A percentile compares a stretch with the other conserved stretches of the same genome.
These are phyloP conservation scores for Idaea straminata DNA, from an alignment of 2,888 invertebrate species.

Conservation along the genomic window DNA sequence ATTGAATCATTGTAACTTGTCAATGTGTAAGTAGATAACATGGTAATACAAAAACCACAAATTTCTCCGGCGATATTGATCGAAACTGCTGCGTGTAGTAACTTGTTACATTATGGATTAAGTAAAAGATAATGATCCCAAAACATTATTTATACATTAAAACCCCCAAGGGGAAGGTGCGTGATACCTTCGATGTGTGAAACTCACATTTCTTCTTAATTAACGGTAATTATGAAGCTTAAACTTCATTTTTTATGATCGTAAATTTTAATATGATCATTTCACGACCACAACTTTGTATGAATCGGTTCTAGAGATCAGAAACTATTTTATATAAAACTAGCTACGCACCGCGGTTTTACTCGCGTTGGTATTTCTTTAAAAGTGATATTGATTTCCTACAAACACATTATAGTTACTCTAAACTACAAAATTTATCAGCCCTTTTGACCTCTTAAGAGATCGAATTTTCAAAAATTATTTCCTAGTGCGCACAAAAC, in stretches of 20 bases:
- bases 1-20: too few relatives aligned
- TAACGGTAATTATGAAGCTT: slow-evolving; percentile 42
- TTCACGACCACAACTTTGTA: slow-evolving; percentile 16
- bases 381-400: too few relatives aligned
- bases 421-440: too few relatives aligned
- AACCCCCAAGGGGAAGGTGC: slow-evolving; percentile 46
- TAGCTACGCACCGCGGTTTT: too few relatives aligned
- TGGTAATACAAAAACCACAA: slow-evolving; percentile 17
- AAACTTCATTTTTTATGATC: slow-evolving; percentile 23
- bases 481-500: too few relatives aligned
- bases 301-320: background rate
- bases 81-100: slow-evolving; percentile 39
- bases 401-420: too few relatives aligned
- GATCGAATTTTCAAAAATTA: too few relatives aligned
- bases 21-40: too few relatives aligned
- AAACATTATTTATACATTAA: slow-evolving; percentile 72
- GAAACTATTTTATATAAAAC: background rate
- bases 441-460: too few relatives aligned
- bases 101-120: slow-evolving; percentile 54
- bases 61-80: slow-evolving; percentile 12
- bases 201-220: slow-evolving; percentile 39
- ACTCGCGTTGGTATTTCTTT: too few relatives aligned
- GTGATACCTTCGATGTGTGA: slow-evolving; percentile 48
- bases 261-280: slow-evolving; percentile 22
- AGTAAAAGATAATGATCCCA: slow-evolving; percentile 67